A percentile compares a stretch with the other conserved stretches of the same genome.
phyloP scores from a whole-genome alignment of 1,140 invertebrate species.

The Camponotus floridanus region DNA sequence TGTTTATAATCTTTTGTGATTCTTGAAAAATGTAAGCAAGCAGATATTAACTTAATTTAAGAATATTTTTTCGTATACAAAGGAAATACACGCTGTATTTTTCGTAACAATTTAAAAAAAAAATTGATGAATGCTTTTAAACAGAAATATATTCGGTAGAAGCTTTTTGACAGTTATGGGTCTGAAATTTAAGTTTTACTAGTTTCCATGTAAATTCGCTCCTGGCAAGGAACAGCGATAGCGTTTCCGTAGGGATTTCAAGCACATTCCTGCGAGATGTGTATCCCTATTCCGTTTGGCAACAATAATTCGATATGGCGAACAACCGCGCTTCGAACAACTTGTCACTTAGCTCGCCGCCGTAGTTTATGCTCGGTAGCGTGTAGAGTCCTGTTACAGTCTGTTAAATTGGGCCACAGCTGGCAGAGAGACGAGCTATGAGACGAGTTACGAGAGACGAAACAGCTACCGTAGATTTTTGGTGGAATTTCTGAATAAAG shows the following conservation, averaged over 20 bases:
- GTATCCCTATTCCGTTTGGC: conserved; percentile 47
- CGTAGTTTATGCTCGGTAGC: conserved; percentile 43
- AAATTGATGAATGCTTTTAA: neutral
- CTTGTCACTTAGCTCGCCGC: conserved; percentile 60
- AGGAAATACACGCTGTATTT: neutral
- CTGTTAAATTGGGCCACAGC: conserved; percentile 62
- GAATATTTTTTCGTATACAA: neutral
- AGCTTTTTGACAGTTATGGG: neutral
- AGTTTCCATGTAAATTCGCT: conserved; percentile 31
- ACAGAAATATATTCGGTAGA: neutral
- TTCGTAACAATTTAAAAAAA: neutral
- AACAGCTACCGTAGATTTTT: conserved; percentile 25
- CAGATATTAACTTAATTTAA: neutral
- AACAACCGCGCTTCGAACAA: conserved; percentile 62
- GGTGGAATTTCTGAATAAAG: conserved; percentile 3
- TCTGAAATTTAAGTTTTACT: neutral
- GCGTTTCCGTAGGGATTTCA: conserved; percentile 28
- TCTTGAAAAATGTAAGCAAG: neutral
- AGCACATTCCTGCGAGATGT: conserved; percentile 34
- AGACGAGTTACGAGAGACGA: neutral
- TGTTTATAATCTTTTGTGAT: neutral
- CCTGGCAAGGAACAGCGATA: neutral
- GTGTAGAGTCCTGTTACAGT: conserved; percentile 8
- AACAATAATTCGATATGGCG: conserved; percentile 69
- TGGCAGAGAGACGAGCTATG: neutral